A percentile compares a stretch with the other conserved stretches of the same genome.
These are phyloP conservation scores for Tympanoctomys barrerae DNA, from an alignment of 2,797 vertebrate genomes.

Conservation along the genomic window DNA sequence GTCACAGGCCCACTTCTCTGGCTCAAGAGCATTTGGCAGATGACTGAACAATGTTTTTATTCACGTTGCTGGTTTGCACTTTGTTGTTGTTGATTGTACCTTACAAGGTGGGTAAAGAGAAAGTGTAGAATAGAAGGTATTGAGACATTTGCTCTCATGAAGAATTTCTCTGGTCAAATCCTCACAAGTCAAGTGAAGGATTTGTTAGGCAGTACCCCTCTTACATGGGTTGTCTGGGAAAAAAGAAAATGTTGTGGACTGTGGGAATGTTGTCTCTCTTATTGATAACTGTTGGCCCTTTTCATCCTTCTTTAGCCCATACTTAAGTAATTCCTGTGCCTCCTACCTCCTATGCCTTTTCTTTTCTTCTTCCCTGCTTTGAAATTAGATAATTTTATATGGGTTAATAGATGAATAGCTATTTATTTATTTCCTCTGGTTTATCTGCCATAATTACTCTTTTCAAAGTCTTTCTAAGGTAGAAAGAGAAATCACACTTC, in stretches of 20 bases:
- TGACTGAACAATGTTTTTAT: background rate
- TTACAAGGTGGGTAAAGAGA: background rate
- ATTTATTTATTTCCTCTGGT: background rate
- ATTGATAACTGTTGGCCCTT: background rate
- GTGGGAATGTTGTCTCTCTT: background rate
- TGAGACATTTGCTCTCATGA: background rate
- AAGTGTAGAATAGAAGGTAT: background rate
- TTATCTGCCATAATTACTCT: constrained; percentile 48
- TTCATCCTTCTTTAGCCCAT: background rate
- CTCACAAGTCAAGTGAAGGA: background rate
- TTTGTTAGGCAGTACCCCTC: rapidly evolving
- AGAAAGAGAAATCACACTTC: background rate
- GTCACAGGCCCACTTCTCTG: background rate
- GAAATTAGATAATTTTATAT: constrained; percentile 13
- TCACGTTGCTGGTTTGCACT: background rate
- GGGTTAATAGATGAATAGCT: background rate
- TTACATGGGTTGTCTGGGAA: background rate
- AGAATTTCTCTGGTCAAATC: background rate
- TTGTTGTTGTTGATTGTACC: background rate
- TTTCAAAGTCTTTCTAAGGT: background rate
- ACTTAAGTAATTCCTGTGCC: background rate
- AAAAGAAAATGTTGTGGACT: background rate
- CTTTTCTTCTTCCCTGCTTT: constrained; percentile 4
- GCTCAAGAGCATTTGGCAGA: background rate
- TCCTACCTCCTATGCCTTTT: background rate